Conservation (phyloP, 2,113 vertebrate species). For the Grus americana region DNA sequence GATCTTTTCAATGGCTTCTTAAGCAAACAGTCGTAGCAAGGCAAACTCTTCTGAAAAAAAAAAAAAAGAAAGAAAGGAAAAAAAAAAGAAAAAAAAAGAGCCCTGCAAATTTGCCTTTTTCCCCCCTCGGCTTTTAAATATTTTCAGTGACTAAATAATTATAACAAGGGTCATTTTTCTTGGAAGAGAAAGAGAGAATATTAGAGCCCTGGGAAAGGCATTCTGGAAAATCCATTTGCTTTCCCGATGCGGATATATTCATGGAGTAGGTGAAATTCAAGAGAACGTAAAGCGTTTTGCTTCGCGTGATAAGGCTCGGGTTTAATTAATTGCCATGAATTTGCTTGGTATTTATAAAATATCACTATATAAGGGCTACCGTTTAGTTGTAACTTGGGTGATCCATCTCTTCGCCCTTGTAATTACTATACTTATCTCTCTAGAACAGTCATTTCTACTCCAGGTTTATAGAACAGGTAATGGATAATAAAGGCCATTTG, state of each 20-base stretch:
- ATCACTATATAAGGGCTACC: constrained; percentile 27
- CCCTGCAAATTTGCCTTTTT: not conserved
- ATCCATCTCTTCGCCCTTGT: constrained; percentile 56
- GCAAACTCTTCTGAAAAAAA: not conserved
- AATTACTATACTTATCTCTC: constrained; percentile 68
- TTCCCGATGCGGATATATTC: constrained; percentile 20
- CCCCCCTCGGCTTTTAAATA: not conserved
- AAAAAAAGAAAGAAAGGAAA: not conserved
- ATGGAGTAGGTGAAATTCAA: constrained; percentile 36
- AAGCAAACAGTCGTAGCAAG: constrained; percentile 41
- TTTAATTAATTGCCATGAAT: constrained; percentile 64
- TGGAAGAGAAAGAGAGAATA: constrained; percentile 24
- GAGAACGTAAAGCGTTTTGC: constrained; percentile 45
- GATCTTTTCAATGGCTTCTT: constrained; percentile 43
- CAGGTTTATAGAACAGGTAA: constrained; percentile 56
- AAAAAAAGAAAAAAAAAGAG: not conserved
- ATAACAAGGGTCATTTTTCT: constrained; percentile 44
- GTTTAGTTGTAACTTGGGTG: constrained; percentile 43
- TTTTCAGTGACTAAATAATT: constrained; percentile 33
- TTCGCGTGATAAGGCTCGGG: constrained; percentile 42
- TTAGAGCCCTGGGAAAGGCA: constrained; percentile 63
- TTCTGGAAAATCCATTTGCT: constrained; percentile 62
- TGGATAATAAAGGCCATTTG: constrained; percentile 50
- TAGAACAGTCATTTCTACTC: constrained; percentile 43
- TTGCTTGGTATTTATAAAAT: constrained; percentile 67